A percentile compares a stretch with the other conserved stretches of the same genome.
These are phyloP conservation scores for Rhabdomys dilectus DNA, from an alignment of 2,113 vertebrate species.

Conservation along the genomic window DNA sequence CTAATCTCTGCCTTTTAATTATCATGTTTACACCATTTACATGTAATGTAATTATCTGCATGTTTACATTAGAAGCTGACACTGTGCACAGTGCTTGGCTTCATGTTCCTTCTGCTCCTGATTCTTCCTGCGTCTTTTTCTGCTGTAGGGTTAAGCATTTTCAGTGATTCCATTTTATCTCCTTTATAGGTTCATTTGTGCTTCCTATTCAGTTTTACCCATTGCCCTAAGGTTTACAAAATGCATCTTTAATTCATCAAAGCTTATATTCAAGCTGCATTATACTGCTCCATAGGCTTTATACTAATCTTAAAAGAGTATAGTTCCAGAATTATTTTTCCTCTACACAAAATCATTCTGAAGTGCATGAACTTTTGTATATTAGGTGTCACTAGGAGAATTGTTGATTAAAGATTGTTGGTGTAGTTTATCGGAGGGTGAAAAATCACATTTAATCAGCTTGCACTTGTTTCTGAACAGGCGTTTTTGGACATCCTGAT, in stretches of 20 bases:
- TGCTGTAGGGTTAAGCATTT: background rate
- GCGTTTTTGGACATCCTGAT: background rate
- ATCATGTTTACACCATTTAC: constrained; percentile 48
- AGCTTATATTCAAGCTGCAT: background rate
- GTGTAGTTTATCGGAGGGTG: background rate
- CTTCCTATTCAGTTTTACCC: background rate
- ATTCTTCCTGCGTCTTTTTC: background rate
- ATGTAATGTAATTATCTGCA: constrained; percentile 29
- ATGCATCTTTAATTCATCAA: constrained; percentile 29
- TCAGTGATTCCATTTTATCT: constrained; percentile 34
- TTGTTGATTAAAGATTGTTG: background rate
- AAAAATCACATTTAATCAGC: background rate
- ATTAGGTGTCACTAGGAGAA: background rate
- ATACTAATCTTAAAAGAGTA: background rate
- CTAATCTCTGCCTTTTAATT: constrained; percentile 54
- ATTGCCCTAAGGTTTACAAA: background rate
- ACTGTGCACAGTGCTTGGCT: background rate
- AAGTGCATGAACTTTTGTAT: fast-evolving
- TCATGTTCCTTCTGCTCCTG: background rate
- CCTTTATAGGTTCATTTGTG: background rate
- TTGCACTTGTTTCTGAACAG: background rate
- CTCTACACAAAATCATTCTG: background rate
- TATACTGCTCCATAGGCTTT: background rate
- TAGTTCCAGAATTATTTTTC: background rate
- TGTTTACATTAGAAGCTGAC: background rate